Percentiles rank a stretch among this genome's conserved stretches.
Evolutionary conservation across 2,888 invertebrate genomes (phyloP).

Genomic region (Labia minor): DNA sequence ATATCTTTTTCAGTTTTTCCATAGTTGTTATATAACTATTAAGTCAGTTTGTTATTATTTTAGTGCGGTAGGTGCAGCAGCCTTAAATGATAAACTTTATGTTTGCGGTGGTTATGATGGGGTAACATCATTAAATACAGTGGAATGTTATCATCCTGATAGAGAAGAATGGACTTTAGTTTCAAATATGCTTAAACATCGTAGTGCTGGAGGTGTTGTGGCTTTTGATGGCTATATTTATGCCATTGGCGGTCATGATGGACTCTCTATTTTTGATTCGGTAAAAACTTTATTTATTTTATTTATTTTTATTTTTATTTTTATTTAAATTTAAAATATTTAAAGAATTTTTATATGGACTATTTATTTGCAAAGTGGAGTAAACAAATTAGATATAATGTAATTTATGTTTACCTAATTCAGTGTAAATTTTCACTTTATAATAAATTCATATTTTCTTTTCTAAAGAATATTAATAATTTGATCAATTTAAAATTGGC

Average conservation of each 20-base stretch:
- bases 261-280: constrained; percentile 75
- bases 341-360: constrained; percentile 18
- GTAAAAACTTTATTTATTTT: constrained; percentile 36
- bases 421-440: too few species aligned
- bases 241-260: constrained; percentile 79
- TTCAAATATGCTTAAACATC: constrained; percentile 58
- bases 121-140: constrained; percentile 66
- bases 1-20: too few species aligned
- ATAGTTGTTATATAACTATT: too few species aligned
- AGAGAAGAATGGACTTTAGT: constrained; percentile 62
- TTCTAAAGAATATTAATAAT: too few species aligned
- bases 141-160: constrained; percentile 68
- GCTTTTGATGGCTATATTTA: constrained; percentile 62
- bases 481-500: too few species aligned
- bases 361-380: background rate
- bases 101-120: constrained; percentile 82
- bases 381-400: too few species aligned
- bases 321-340: background rate
- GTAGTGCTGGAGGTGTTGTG: constrained; percentile 62
- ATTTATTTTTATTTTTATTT: constrained; percentile 8
- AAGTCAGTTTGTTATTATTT: too few species aligned
- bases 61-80: constrained; percentile 70
- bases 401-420: too few species aligned
- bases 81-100: constrained; percentile 66
- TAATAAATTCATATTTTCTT: too few species aligned